Evolutionary conservation across 2,113 vertebrate genomes (phyloP).

Genomic region (Catagonus wagneri): DNA sequence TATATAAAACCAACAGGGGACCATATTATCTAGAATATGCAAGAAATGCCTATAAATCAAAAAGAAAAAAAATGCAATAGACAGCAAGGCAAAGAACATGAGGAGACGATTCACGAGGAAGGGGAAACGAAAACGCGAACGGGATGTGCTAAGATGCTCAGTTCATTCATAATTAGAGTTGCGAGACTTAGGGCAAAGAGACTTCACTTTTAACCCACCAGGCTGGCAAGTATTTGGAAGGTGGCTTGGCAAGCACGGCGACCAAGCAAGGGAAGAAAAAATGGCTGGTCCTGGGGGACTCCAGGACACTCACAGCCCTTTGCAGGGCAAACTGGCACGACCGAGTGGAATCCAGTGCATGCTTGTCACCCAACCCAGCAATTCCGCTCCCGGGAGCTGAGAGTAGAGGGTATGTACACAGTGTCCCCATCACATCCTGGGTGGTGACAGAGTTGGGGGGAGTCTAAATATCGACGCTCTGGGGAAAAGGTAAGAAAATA

Average conservation of each 20-base stretch:
- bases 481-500: neutral
- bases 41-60: constrained; percentile 76
- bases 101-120: neutral
- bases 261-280: rapidly evolving
- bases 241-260: rapidly evolving
- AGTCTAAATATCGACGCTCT: rapidly evolving
- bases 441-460: too few species aligned
- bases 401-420: rapidly evolving
- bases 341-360: rapidly evolving
- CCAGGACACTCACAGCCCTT: rapidly evolving
- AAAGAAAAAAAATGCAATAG: neutral
- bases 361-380: rapidly evolving
- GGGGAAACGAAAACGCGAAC: neutral
- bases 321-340: rapidly evolving
- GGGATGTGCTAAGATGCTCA: too few species aligned
- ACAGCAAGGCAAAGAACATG: neutral
- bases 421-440: rapidly evolving
- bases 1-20: constrained; percentile 63
- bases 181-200: rapidly evolving
- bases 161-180: neutral
- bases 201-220: rapidly evolving
- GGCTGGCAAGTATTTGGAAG: rapidly evolving
- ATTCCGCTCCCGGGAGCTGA: neutral
- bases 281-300: rapidly evolving
- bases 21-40: constrained; percentile 72